Base-by-base conservation (phyloP, 1,140 invertebrate species). In the Papilio polytes region DNA sequence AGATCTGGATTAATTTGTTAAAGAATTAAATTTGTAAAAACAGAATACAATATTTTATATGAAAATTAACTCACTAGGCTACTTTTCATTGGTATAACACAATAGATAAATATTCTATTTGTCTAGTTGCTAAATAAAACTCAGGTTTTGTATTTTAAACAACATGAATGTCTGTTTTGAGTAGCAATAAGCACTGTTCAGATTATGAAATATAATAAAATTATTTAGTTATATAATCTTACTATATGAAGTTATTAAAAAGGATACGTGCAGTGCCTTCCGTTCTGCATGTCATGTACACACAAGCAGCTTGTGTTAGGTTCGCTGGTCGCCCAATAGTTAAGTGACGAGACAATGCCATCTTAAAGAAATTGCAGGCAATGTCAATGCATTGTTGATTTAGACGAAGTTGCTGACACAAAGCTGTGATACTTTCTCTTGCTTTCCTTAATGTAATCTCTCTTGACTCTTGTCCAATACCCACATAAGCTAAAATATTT, bases 281-380 rank as follows among this genome's bases (percentile, higher is more conserved):
- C 26, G 98, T 98, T 82, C 99, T 96, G 89, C 99, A 99, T 2
- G 98, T 99, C 84, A 99, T 98, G 89, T 99, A 99, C 10, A 99
- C 97, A 96, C 99, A 99, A 66, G 99, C 99, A 80, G 99, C 99
- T 91, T 99, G 97, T 81, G 99, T 98, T 87, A 98, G 98, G n/a
- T 96, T 96, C 86, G 98, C 97, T 83, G 97, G 98, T 36, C 99
- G 95, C 48, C 99, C 99, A 88, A 98, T 96, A 0, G 99, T 99
- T 26, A 99, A 95, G 89, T 98, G 97, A 83, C 97, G 94, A 74
- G 96, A 96, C n/a, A 99, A 92, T 44, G 99, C 99, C 97, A 99
- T 98, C 96, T 99, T 99, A 92, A 99, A 99, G 94, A 99, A 99
- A 89, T 98, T 99, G 84, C 98, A 98, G 6, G 99, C 98, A 26